Percentiles rank a stretch among this genome's conserved stretches.
phyloP scores from a whole-genome alignment of 2,888 invertebrate genomes.

The Parnassius orleans region DNA sequence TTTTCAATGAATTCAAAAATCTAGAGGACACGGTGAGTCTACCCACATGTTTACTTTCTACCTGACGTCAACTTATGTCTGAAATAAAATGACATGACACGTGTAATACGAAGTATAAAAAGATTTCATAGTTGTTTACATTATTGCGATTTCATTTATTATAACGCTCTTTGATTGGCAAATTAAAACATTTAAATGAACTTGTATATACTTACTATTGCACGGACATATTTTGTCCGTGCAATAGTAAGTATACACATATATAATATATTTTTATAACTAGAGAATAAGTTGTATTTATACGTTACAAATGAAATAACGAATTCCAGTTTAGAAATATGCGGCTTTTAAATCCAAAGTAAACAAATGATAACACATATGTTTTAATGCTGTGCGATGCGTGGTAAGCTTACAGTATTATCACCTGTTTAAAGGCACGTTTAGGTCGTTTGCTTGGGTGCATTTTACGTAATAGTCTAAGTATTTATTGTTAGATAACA shows the following conservation, averaged over 20 bases:
- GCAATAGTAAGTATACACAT: too few relatives aligned
- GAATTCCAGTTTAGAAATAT: not conserved
- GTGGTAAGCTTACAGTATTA: conserved; percentile 1
- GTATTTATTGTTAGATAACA: conserved; percentile 28
- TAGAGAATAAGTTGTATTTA: too few relatives aligned
- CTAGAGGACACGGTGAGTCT: conserved; percentile 69
- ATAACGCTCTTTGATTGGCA: not conserved
- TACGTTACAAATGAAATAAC: not conserved
- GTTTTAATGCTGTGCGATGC: conserved; percentile 5
- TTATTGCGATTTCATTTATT: not conserved
- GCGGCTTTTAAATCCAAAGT: conserved; percentile 16
- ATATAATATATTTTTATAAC: too few relatives aligned
- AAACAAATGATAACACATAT: conserved; percentile 14
- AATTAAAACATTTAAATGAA: too few relatives aligned
- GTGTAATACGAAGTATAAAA: conserved; percentile 12
- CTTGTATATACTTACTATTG: too few relatives aligned
- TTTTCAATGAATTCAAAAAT: conserved; percentile 61
- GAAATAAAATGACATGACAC: conserved; percentile 25
- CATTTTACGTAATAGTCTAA: conserved; percentile 20
- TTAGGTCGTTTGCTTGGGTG: not conserved
- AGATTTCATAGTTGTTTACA: conserved; percentile 8
- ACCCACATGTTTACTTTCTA: conserved; percentile 30
- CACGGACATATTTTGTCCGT: too few relatives aligned
- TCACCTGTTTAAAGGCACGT: conserved; percentile 2
- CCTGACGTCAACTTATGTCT: conserved; percentile 19